These are phyloP conservation scores for Neolamprologus caudopunctatus DNA, from an alignment of 2,113 vertebrate genomes.

Conservation along the genomic window DNA sequence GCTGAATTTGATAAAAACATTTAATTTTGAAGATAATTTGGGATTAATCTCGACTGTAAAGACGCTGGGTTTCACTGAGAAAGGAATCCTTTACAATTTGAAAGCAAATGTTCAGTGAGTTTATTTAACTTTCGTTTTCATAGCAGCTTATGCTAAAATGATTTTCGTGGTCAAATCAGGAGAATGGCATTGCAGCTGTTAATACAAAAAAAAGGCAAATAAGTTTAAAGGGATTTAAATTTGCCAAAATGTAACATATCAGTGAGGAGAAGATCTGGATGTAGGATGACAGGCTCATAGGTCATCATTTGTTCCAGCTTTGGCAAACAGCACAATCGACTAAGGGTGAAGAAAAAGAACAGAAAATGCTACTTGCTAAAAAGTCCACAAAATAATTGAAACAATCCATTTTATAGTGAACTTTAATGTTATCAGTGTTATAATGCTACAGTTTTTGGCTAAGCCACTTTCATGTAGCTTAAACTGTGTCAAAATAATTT, in stretches of 20 bases:
- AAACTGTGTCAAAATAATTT: background rate
- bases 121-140: background rate
- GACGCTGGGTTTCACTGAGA: background rate
- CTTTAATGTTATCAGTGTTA: background rate
- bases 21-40: background rate
- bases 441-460: background rate
- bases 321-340: background rate
- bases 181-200: background rate
- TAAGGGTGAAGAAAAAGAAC: fast-evolving
- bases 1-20: background rate
- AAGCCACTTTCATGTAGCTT: background rate
- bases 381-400: fast-evolving
- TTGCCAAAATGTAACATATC: background rate
- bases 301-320: background rate
- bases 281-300: background rate
- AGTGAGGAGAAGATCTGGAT: background rate
- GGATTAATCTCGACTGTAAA: background rate
- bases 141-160: background rate
- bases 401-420: background rate
- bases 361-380: background rate
- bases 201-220: background rate
- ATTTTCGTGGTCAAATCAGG: background rate
- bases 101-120: background rate
- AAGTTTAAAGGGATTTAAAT: fast-evolving
- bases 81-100: background rate